Conservation (phyloP, 2,113 vertebrate genomes). For the Anarhynchus alexandrinus region DNA sequence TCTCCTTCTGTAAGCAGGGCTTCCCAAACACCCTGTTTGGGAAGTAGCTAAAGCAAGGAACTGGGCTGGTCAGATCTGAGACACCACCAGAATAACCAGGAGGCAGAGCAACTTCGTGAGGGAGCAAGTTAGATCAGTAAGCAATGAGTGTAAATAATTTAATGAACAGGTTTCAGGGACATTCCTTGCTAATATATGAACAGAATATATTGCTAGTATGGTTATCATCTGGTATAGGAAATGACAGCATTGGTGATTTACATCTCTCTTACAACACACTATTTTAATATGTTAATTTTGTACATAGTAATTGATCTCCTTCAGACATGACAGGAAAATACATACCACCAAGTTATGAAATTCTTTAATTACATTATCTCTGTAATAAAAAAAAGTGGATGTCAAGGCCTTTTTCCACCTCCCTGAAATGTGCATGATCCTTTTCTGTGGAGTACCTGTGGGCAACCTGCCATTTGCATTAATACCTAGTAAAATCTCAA, state of each 20-base stretch:
- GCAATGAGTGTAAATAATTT: not conserved
- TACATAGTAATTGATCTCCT: not conserved
- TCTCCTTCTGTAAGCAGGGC: not conserved
- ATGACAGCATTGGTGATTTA: not conserved
- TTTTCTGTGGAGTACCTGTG: not conserved
- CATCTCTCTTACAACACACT: not conserved
- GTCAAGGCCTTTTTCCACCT: not conserved
- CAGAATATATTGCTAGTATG: not conserved
- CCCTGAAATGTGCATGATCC: not conserved
- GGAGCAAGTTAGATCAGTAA: not conserved
- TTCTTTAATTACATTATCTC: not conserved
- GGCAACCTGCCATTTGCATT: not conserved
- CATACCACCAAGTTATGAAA: not conserved
- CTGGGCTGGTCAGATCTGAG: not conserved
- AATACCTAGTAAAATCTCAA: not conserved
- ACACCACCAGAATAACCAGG: not conserved
- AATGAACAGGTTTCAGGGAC: not conserved
- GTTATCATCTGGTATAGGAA: not conserved
- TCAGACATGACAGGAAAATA: not conserved
- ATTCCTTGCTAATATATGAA: not conserved
- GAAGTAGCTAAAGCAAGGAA: not conserved
- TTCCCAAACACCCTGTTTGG: not conserved
- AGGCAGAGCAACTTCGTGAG: not conserved
- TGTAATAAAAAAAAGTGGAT: not conserved
- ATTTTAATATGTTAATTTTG: not conserved